Evolutionary conservation across 2,113 vertebrate species (phyloP).

Genomic region (Vimba vimba): DNA sequence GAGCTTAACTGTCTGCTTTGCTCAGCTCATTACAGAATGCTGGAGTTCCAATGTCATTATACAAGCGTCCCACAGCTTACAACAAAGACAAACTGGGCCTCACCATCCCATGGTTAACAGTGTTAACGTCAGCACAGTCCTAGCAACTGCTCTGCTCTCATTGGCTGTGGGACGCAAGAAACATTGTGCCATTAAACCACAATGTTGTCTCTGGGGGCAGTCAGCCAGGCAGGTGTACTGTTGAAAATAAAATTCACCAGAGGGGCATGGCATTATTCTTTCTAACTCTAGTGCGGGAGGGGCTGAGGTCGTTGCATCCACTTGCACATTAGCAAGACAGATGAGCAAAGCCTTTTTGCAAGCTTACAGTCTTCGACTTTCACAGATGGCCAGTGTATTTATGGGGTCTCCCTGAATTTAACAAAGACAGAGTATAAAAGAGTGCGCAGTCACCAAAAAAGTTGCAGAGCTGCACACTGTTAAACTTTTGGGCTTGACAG

Average conservation of each 20-base stretch:
- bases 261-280: conserved; percentile 54
- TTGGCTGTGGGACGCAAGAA: conserved; percentile 12
- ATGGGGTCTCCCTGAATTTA: conserved; percentile 46
- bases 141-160: conserved; percentile 9
- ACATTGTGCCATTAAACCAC: conserved; percentile 38
- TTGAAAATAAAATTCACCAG: conserved; percentile 63
- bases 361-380: conserved; percentile 51
- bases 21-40: conserved; percentile 8
- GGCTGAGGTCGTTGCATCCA: conserved; percentile 44
- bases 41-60: not conserved
- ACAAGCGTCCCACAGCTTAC: conserved; percentile 30
- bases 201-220: conserved; percentile 22
- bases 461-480: conserved; percentile 24
- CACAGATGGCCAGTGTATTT: conserved; percentile 60
- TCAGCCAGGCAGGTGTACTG: conserved; percentile 59
- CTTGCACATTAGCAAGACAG: conserved; percentile 60
- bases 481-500: conserved; percentile 50
- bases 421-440: conserved; percentile 42
- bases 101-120: conserved; percentile 12
- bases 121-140: conserved; percentile 28
- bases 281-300: conserved; percentile 26
- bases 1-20: not conserved
- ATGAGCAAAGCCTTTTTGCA: conserved; percentile 52
- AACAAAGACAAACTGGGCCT: conserved; percentile 2
- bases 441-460: conserved; percentile 39